phyloP scores from a whole-genome alignment of 2,113 vertebrate species.

The Ptilonorhynchus violaceus region DNA sequence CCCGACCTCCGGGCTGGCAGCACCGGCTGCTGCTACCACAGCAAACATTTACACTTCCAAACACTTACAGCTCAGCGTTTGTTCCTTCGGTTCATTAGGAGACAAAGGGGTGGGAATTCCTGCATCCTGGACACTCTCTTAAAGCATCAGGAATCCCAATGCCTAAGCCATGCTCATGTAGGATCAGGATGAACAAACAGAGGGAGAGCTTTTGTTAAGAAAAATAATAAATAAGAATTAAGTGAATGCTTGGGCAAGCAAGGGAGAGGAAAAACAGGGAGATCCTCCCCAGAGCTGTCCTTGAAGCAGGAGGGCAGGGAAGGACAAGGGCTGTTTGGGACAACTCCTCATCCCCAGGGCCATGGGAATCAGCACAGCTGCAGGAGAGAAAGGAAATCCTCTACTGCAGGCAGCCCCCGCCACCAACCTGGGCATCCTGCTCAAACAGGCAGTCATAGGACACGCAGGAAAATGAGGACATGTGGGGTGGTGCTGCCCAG shows the following conservation, averaged over 20 bases:
- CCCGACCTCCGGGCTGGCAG: neutral
- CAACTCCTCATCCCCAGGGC: neutral
- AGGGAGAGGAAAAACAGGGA: neutral
- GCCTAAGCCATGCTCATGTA: neutral
- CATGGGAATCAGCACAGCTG: neutral
- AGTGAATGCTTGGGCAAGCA: neutral
- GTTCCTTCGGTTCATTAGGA: neutral
- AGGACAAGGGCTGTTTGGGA: neutral
- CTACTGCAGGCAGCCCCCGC: neutral
- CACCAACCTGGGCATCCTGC: neutral
- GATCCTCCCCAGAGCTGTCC: neutral
- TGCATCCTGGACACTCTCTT: neutral
- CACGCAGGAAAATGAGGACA: neutral
- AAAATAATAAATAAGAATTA: neutral
- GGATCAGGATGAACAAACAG: neutral
- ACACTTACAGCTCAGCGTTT: neutral
- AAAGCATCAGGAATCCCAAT: neutral
- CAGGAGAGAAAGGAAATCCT: neutral
- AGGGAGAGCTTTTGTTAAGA: neutral
- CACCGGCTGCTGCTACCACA: neutral
- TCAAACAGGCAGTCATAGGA: neutral
- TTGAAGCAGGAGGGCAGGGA: neutral
- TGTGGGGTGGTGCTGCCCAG: neutral
- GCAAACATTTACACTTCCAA: constrained; percentile 19
- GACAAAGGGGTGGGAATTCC: neutral